phyloP scores from a whole-genome alignment of 2,797 vertebrate species.

The Hylomyscus alleni region DNA sequence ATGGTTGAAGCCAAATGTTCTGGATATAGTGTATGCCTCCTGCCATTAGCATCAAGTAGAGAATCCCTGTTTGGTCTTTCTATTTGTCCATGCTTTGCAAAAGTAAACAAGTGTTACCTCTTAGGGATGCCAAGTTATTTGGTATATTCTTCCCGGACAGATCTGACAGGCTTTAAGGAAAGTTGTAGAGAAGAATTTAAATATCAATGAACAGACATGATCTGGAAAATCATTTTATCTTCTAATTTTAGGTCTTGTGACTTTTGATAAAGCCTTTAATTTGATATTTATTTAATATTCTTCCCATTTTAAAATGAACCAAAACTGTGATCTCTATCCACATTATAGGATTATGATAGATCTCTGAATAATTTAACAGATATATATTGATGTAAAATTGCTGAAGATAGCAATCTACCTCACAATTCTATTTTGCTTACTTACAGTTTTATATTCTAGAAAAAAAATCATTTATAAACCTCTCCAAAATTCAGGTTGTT shows the following conservation, averaged over 20 bases:
- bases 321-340: slow-evolving; percentile 23
- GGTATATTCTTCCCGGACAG: not conserved
- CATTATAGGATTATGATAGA: not conserved
- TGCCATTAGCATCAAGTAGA: not conserved
- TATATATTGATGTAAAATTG: not conserved
- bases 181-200: not conserved
- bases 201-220: not conserved
- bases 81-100: not conserved
- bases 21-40: not conserved
- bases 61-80: not conserved
- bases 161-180: not conserved
- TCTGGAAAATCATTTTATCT: slow-evolving; percentile 19
- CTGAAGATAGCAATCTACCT: slow-evolving; percentile 16
- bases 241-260: not conserved
- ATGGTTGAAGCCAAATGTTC: not conserved
- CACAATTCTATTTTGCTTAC: slow-evolving; percentile 21
- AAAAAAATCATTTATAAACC: slow-evolving; percentile 27
- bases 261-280: slow-evolving; percentile 5
- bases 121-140: not conserved
- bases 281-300: slow-evolving; percentile 7
- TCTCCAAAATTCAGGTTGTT: not conserved
- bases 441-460: slow-evolving; percentile 1
- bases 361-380: slow-evolving; percentile 41
- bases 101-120: not conserved
- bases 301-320: slow-evolving; percentile 11